Base-by-base conservation (phyloP, 2,888 invertebrate species). In the Cephalotes varians region DNA sequence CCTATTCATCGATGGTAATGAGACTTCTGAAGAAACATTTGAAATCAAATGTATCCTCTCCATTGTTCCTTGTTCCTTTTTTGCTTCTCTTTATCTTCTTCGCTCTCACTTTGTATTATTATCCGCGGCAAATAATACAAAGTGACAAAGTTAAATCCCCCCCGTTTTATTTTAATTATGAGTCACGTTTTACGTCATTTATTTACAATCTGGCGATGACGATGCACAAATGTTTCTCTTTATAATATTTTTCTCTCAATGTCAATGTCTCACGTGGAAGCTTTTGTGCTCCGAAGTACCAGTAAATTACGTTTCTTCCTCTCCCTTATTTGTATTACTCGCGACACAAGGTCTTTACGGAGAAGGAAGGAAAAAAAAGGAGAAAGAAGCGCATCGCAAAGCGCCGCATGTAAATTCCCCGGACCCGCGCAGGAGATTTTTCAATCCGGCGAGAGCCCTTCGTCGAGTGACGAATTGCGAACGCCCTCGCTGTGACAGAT, bases 401-500 rank as follows among this genome's bases (percentile, higher is more conserved):
- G 77, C 77, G 44, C 71, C 72, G 60, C 81, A 85, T 85, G 87
- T 81, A 84, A 86, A 89, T 87, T 86, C 84, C 72, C 67, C 77
- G 56, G 56, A n/a, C 49, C 28, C 5, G 44, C 64, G 79, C 82
- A 82, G 87, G 82, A 87, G 44, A 89, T 88, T 90, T 88, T 90
- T 89, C 89, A 89, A 87, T 89, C 80, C 83, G 44, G 31, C 44
- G 54, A 56, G 81, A 82, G 83, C 79, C 72, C 85, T 77, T 67
- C 79, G 83, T 44, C 76, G 82, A 80, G 90, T 90, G 90, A 90
- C 88, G 88, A 89, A 91, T 90, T 91, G 89, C 89, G 85, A 90
- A 89, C 90, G 89, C 86, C 89, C 86, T 87, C 90, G 86, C 87
- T 91, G 90, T 91, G 91, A 91, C 92, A 92, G 91, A 92, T 92